Evolutionary conservation across 2,113 vertebrate species (phyloP).

Genomic region (Puma concolor): DNA sequence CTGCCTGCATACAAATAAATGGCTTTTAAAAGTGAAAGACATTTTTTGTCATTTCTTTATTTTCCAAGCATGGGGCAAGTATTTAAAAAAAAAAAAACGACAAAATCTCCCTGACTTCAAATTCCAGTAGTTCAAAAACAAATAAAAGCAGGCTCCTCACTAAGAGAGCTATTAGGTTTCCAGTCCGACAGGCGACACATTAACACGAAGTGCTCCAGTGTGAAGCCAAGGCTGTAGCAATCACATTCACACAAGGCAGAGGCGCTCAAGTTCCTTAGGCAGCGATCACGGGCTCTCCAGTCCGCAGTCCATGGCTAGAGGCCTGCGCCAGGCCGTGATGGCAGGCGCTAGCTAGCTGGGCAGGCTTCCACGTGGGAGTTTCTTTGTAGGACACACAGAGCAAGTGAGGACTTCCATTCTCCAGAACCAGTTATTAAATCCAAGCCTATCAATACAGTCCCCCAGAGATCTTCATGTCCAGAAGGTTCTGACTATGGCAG

Average conservation of each 20-base stretch:
- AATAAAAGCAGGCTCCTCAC: background rate
- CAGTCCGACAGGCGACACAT: background rate
- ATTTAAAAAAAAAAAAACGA: background rate
- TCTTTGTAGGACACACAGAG: background rate
- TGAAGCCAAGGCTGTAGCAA: background rate
- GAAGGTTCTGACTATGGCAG: background rate
- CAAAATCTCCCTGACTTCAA: slow-evolving; percentile 14
- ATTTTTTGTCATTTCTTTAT: slow-evolving; percentile 14
- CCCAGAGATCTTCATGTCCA: background rate
- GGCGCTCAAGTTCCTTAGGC: background rate
- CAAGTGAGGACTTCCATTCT: background rate
- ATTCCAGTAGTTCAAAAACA: slow-evolving; percentile 1
- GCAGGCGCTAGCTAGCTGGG: background rate
- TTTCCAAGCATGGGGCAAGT: background rate
- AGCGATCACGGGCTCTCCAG: background rate
- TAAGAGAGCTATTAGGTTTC: background rate
- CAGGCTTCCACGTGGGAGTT: background rate
- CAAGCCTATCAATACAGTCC: background rate
- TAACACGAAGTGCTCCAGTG: background rate
- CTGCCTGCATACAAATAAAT: background rate
- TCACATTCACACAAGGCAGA: background rate
- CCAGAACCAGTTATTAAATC: background rate
- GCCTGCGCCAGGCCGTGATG: fast-evolving
- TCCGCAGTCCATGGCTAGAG: background rate
- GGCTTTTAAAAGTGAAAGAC: background rate